Evolutionary conservation across 2,113 vertebrate genomes (phyloP), one percentile per base, ranked within the genome.

Genomic region (Anoplopoma fimbria): DNA sequence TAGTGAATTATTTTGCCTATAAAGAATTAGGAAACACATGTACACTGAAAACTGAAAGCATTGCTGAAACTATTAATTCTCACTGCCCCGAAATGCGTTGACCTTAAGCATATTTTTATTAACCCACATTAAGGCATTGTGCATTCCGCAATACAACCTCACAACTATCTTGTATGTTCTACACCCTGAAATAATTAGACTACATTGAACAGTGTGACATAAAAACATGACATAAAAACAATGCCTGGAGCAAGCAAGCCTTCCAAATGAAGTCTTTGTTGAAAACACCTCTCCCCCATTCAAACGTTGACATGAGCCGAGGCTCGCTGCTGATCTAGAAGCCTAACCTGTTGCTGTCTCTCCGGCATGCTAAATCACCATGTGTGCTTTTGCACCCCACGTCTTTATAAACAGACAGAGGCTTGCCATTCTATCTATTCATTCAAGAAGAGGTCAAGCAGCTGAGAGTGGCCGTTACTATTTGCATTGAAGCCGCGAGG

Each of bases 321-420:
- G 49, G 68, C 76, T 87, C 17, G 15, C 29, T 63, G 45, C 63
- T 76, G 51, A 87, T 82, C 75, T 73, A 67, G 45, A 81, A 25
- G 21, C 31, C n/a, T 84, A 87, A 86, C 84, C 69, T 90, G 86
- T 91, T 77, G 86, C 86, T 87, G 68, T 88, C 82, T 55, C 38
- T 88, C 53, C 74, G 57, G 25, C 33, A 60, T 78, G 40, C 9
- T 73, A 71, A n/a, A 82, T 69, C 64, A 49, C 34, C 74, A 53
- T 62, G 14, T 78, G 61, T 79, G 57, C n/a, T n/a, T n/a, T n/a
- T 80, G 58, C 70, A 76, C 79, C 77, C 27, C 51, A 57, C 36
- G 81, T 88, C 83, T 89, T 87, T 72, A 85, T 83, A 85, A 87
- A 88, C 71, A 83, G 34, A 84, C 60, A 76, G 14, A 64, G 6